Evolutionary conservation across 2,797 vertebrate species (phyloP).

Genomic region (Argentina silus): DNA sequence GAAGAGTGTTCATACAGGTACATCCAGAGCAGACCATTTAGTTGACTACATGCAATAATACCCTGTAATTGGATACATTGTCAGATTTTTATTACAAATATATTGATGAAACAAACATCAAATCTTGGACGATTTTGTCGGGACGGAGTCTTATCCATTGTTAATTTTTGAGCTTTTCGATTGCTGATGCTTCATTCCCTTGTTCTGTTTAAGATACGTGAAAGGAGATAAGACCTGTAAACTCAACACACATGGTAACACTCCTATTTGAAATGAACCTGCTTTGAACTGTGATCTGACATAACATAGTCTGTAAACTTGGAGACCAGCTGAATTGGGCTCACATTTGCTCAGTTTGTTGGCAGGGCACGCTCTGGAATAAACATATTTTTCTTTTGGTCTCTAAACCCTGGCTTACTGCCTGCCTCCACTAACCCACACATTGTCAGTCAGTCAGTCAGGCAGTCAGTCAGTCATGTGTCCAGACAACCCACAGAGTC

Average conservation of each 20-base stretch:
- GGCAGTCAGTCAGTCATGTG: slow-evolving; percentile 27
- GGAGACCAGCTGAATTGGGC: slow-evolving; percentile 37
- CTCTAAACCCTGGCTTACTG: slow-evolving; percentile 42
- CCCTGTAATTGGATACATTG: background rate
- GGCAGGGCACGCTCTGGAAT: slow-evolving; percentile 35
- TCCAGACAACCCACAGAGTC: slow-evolving; percentile 37
- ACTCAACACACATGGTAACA: slow-evolving; percentile 7
- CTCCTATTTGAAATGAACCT: slow-evolving; percentile 7
- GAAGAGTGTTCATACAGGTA: too few species aligned
- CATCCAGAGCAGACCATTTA: too few species aligned
- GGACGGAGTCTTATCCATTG: background rate
- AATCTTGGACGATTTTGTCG: background rate
- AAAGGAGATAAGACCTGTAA: background rate
- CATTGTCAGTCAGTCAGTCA: slow-evolving; percentile 32
- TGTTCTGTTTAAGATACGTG: background rate
- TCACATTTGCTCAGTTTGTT: slow-evolving; percentile 39
- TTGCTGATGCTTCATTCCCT: background rate
- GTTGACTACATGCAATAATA: too few species aligned
- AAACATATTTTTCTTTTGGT: slow-evolving; percentile 31
- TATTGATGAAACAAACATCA: background rate
- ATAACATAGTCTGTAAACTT: slow-evolving; percentile 39
- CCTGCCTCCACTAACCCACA: slow-evolving; percentile 23
- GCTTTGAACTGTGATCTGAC: slow-evolving; percentile 51
- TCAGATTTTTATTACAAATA: background rate
- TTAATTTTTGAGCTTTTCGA: background rate